Evolutionary conservation across 1,140 invertebrate genomes (phyloP).

Genomic region (Luehdorfia chinensis): DNA sequence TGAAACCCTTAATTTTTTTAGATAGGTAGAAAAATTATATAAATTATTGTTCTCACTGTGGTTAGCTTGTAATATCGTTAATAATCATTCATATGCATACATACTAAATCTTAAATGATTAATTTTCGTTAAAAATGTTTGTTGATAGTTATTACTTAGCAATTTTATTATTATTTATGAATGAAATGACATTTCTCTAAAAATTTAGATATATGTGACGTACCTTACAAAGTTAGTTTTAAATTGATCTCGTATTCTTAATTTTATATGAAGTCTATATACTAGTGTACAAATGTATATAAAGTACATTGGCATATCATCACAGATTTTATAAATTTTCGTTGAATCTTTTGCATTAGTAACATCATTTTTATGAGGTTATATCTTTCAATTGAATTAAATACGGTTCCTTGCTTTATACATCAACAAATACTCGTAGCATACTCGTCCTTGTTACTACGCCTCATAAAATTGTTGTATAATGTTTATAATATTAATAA

Average conservation of each 20-base stretch:
- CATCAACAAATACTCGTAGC: neutral
- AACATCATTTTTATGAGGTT: constrained; percentile 16
- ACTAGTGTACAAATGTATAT: constrained; percentile 55
- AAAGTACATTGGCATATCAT: constrained; percentile 65
- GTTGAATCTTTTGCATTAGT: constrained; percentile 9
- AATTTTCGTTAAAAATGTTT: constrained; percentile 4
- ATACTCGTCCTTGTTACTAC: constrained; percentile 59
- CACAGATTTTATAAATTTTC: constrained; percentile 14
- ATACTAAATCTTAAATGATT: constrained; percentile 1
- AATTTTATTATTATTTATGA: neutral
- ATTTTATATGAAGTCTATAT: constrained; percentile 35
- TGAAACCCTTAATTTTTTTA: constrained; percentile 28
- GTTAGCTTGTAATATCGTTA: constrained; percentile 43
- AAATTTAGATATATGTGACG: too few relatives aligned
- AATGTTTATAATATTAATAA: constrained; percentile 71
- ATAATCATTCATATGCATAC: constrained; percentile 16
- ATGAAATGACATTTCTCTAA: too few relatives aligned
- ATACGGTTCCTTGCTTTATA: constrained; percentile 7
- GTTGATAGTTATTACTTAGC: constrained; percentile 10
- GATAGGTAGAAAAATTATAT: constrained; percentile 37
- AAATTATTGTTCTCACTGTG: constrained; percentile 36
- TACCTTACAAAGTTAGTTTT: too few relatives aligned
- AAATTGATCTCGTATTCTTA: too few relatives aligned
- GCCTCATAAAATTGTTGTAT: constrained; percentile 61
- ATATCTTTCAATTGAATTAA: neutral